phyloP scores from a whole-genome alignment of 2,888 invertebrate species.

The Dorcus hopei region DNA sequence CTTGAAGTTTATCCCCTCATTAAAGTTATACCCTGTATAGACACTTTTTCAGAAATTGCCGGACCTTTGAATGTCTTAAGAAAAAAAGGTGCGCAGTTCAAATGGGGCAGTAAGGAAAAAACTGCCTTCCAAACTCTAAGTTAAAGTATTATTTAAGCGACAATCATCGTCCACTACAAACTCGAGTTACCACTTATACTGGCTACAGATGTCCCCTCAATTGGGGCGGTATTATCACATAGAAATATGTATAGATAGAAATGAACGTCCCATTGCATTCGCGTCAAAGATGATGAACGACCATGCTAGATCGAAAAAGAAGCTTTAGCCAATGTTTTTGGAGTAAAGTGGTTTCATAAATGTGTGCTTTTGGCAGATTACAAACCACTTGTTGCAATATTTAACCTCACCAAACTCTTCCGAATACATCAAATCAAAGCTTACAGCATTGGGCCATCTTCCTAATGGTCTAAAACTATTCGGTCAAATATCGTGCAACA shows the following conservation, averaged over 20 bases:
- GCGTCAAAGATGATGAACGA: constrained; percentile 3
- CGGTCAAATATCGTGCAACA: neutral
- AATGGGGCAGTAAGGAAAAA: neutral
- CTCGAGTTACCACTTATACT: constrained; percentile 7
- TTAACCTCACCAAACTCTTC: neutral
- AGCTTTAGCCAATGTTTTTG: too few relatives aligned
- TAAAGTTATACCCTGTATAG: too few relatives aligned
- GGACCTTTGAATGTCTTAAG: neutral
- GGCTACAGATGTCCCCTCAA: constrained; percentile 2
- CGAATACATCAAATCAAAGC: neutral
- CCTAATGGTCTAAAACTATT: neutral
- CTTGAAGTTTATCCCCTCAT: too few relatives aligned
- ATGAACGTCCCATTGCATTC: constrained; percentile 1
- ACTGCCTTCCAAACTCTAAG: neutral
- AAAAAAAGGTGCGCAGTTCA: neutral
- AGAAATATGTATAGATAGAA: neutral
- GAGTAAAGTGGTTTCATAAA: neutral
- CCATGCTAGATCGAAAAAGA: constrained; percentile 2
- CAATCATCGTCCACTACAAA: neutral
- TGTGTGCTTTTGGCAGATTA: too few relatives aligned
- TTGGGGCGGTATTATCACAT: constrained; percentile 6
- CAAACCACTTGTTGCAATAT: neutral
- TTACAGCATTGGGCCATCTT: neutral
- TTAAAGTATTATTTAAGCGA: neutral
- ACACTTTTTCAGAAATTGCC: too few relatives aligned